Base-by-base conservation (phyloP, 2,888 invertebrate genomes). In the Plusia festucae region DNA sequence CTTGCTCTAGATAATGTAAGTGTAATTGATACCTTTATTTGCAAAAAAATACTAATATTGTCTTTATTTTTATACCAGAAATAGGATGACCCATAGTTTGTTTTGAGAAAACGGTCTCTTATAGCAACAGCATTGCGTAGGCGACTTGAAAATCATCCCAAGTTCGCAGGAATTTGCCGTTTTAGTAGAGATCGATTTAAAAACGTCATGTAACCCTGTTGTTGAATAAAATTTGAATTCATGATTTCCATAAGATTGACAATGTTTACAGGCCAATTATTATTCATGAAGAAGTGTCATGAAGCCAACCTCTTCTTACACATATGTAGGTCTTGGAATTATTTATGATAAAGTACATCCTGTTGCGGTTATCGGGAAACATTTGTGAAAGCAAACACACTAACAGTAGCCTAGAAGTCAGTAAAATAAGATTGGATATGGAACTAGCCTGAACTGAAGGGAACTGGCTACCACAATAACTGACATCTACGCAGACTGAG, bases 1-100 rank as follows among this genome's bases (percentile, higher is more conserved):
- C 6, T 7, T n/a, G 63, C 69, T 0, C 78, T 82, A n/a, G 88
- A 86, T 13, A 76, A 81, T 40, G 90, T 90, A 77, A 85, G 90
- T 87, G 13, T 59, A 58, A 32, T 9, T 15, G 4, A 6, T 15
- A 15, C 15, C 15, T 24, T 15, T n/a, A 30, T 16, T 49, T 20
- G 11, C 46, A 18, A 18, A 18, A 18, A 18, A 18, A 11, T 49
- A 11, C 16, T 20, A 11, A 11, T 18, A 9, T 49, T 20, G 9
- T 18, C 7, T 5, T 40, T 40, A 2, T 15, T 40, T 11, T 40
- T 40, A 40, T 15, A 15, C 13, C 13, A 15, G 15, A n/a, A 40
- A 40, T 5, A n/a, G 6, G 8, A 30, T 40, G n/a, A 40, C n/a
- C 40, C 40, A n/a, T 40, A 15, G 15, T 40, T n/a, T 40, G n/a